Evolutionary conservation across 2,888 invertebrate species (phyloP), one percentile per base, ranked within the genome.

Genomic region (Tholera decimalis): DNA sequence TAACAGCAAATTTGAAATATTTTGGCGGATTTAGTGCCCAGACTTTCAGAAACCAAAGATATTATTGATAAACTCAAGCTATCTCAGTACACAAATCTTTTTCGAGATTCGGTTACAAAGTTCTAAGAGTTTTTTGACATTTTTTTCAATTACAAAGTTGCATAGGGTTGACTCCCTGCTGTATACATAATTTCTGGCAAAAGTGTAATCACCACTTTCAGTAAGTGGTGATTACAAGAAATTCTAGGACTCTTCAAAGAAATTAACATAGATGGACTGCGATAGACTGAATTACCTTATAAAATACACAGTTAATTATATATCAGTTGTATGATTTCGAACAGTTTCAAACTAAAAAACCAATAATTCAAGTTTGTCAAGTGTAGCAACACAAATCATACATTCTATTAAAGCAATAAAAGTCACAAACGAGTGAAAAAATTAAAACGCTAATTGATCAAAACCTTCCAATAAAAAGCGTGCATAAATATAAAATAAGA

Each of bases 391-490:
- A 64, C 55, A 60, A 59, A 62, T 51, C 56, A 62, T 35, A 51
- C 43, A 44, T 60, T 55, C 61, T 30, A 60, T 47, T 47, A 41
- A n/a, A 20, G 33, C 56, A 46, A 43, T 72, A 56, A 67, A 35
- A 63, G 51, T 54, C 46, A 62, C 13, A 67, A 20, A 50, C 70
- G 61, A 74, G 76, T 53, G 65, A 67, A 74, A 74, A 79, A 65
- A 53, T 54, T 60, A 53, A 65, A 78, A 58, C 55, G 59, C 53
- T 65, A 66, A 78, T 81, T 68, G 53, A 72, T 47, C 68, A 65
- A 68, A 78, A 58, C 22, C 24, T 28, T 44, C 15, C 39, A 51
- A 41, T 62, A 61, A 81, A 73, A 79, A 61, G 26, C 65, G 30
- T 33, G 24, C 58, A 73, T 58, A 77, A 80, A 68, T 73, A 59